Percentiles rank a stretch among this genome's conserved stretches.
These are phyloP conservation scores for Malurus elegans DNA, from an alignment of 2,113 vertebrate species.

Conservation along the genomic window DNA sequence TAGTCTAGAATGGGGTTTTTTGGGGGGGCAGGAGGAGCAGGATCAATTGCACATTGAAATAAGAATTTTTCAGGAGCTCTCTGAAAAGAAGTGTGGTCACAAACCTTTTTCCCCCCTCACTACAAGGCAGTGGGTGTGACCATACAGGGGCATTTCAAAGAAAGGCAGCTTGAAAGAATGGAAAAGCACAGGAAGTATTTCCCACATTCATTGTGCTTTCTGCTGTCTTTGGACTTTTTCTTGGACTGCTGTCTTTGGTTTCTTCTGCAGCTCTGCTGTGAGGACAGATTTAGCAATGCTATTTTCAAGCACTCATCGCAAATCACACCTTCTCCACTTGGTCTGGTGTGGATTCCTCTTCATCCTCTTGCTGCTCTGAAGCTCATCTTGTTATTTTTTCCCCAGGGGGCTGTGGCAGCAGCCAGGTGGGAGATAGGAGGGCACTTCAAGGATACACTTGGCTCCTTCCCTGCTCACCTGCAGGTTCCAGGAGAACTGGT, in stretches of 20 bases:
- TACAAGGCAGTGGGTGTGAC: not conserved
- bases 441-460: not conserved
- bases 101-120: not conserved
- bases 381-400: not conserved
- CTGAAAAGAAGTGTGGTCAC: not conserved
- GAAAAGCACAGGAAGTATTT: not conserved
- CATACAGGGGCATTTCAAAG: not conserved
- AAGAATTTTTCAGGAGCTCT: not conserved
- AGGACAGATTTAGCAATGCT: not conserved
- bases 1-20: not conserved
- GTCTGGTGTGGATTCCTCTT: not conserved
- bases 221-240: not conserved
- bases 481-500: not conserved
- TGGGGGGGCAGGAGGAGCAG: not conserved
- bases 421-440: not conserved
- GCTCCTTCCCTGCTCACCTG: not conserved
- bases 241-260: not conserved
- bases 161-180: not conserved
- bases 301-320: not conserved
- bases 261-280: not conserved
- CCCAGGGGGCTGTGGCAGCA: not conserved
- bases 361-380: not conserved
- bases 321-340: not conserved
- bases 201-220: not conserved
- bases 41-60: not conserved